Conservation (phyloP, 1,140 invertebrate species). For the Caerostris extrusa region DNA sequence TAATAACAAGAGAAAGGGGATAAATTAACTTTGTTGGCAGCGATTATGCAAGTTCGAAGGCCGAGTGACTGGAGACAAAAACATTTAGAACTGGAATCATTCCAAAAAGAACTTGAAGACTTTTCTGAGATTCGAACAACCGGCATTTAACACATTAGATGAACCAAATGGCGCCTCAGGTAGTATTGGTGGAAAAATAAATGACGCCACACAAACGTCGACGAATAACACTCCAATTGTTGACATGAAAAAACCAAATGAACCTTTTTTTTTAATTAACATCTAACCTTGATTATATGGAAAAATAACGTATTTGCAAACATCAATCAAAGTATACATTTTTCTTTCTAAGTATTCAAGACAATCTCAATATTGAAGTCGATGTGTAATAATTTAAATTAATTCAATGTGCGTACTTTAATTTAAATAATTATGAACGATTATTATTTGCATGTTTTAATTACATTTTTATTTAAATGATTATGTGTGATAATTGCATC, state of each 20-base stretch:
- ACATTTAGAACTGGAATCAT: conserved; percentile 35
- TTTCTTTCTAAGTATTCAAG: no score
- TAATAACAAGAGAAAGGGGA: conserved; percentile 24
- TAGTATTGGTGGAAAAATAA: not conserved
- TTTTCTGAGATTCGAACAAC: not conserved
- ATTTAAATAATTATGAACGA: no score
- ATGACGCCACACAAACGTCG: not conserved
- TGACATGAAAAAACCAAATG: not conserved
- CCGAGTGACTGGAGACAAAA: conserved; percentile 29
- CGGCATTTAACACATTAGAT: not conserved
- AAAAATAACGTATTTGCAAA: not conserved
- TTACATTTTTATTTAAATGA: no score
- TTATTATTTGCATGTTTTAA: no score
- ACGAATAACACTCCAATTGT: not conserved
- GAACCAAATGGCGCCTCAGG: conserved; percentile 16
- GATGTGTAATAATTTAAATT: no score
- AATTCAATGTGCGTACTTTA: no score
- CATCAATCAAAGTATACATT: no score
- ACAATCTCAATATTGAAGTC: no score
- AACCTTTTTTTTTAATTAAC: not conserved
- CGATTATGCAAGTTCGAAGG: conserved; percentile 10
- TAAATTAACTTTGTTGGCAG: conserved; percentile 24
- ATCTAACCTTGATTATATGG: not conserved
- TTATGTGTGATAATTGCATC: no score
- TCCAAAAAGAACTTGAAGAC: conserved; percentile 3